These are phyloP conservation scores for Campylomormyrus numenius DNA, from an alignment of 2,113 vertebrate genomes.

Conservation along the genomic window DNA sequence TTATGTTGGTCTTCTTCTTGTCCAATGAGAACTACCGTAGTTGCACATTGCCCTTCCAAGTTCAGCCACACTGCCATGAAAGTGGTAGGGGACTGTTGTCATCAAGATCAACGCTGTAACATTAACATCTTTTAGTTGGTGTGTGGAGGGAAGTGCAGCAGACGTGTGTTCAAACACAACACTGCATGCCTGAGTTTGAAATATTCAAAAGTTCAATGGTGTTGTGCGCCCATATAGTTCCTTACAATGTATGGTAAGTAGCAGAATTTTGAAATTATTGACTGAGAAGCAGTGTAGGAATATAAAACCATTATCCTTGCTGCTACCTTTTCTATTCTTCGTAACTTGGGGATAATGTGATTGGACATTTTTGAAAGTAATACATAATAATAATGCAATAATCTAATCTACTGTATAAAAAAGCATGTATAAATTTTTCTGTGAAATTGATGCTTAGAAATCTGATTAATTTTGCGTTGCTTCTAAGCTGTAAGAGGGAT, in stretches of 20 bases:
- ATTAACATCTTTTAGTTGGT: not conserved
- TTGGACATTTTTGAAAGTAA: not conserved
- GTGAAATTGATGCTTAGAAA: not conserved
- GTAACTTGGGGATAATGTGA: not conserved
- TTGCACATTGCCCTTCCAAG: not conserved
- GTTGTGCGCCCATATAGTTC: not conserved
- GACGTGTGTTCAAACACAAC: not conserved
- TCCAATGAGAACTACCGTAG: not conserved
- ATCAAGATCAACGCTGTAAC: not conserved
- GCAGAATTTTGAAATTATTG: not conserved
- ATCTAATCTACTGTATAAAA: not conserved
- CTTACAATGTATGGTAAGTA: not conserved
- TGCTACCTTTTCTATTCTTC: not conserved
- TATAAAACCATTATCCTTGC: not conserved
- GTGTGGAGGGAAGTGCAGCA: not conserved
- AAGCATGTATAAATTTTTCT: not conserved
- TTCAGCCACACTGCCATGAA: not conserved
- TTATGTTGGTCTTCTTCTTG: not conserved
- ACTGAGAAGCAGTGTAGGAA: not conserved
- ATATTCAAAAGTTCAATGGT: not conserved
- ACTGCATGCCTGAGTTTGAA: not conserved
- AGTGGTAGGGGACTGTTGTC: not conserved
- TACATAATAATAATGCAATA: not conserved
- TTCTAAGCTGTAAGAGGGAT: not conserved
- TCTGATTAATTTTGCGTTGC: not conserved